Conservation (phyloP, 1,140 invertebrate species). For the Melipona quadrifasciata region DNA sequence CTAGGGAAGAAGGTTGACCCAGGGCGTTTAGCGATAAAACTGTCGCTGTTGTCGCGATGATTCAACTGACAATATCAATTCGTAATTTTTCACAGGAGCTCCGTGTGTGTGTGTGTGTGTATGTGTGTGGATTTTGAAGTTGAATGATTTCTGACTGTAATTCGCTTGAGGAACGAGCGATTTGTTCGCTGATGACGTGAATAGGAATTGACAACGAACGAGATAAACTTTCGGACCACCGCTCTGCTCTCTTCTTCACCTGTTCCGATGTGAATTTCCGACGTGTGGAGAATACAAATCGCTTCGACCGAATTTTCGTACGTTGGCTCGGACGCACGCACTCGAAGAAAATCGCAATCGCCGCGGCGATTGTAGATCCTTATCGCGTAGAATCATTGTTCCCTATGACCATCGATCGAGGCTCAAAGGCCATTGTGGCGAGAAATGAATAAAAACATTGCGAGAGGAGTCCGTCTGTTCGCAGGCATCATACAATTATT, state of each 20-base stretch:
- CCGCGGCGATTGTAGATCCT: background rate
- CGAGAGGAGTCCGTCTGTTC: slow-evolving; percentile 1
- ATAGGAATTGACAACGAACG: no score
- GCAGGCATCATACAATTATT: slow-evolving; percentile 52
- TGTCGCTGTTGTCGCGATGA: background rate
- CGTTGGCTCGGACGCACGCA: background rate
- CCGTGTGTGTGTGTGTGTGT: accelerated
- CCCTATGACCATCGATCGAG: background rate
- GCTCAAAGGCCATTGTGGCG: background rate
- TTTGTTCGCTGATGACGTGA: no score
- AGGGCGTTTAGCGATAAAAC: background rate
- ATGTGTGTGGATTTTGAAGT: accelerated
- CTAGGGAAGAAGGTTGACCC: no score
- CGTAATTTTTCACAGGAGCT: background rate
- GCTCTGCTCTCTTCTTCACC: no score
- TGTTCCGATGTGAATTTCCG: no score
- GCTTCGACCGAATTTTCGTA: no score
- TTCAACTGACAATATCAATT: background rate
- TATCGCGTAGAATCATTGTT: background rate
- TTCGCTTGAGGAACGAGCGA: no score
- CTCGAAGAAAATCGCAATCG: background rate
- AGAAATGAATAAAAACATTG: slow-evolving; percentile 47
- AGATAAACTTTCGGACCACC: no score
- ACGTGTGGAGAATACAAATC: no score
- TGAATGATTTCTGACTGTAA: background rate